These are phyloP conservation scores for Incurvaria masculella DNA, from an alignment of 2,888 invertebrate species.

Conservation along the genomic window DNA sequence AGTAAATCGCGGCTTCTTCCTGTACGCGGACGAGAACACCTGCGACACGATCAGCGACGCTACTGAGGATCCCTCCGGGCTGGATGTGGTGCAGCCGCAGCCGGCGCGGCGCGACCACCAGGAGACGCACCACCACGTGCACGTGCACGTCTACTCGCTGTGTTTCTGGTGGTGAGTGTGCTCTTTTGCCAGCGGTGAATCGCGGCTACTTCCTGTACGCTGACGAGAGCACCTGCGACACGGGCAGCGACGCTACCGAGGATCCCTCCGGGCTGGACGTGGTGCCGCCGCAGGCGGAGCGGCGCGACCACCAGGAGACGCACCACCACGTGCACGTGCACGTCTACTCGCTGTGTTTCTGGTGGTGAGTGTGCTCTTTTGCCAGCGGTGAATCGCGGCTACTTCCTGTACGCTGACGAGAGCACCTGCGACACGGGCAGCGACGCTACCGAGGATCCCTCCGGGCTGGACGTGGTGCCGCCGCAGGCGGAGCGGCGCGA, in stretches of 20 bases:
- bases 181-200: constrained; percentile 56
- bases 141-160: constrained; percentile 68
- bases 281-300: constrained; percentile 24
- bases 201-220: constrained; percentile 74
- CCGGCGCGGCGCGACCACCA: constrained; percentile 43
- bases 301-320: constrained; percentile 47
- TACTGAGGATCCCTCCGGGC: constrained; percentile 25
- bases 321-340: constrained; percentile 63
- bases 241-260: constrained; percentile 36
- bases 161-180: constrained; percentile 71
- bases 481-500: constrained; percentile 30
- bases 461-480: constrained; percentile 22
- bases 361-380: constrained; percentile 58
- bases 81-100: constrained; percentile 24
- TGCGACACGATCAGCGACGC: constrained; percentile 44
- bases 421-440: constrained; percentile 48
- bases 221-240: constrained; percentile 49
- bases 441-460: constrained; percentile 30
- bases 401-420: constrained; percentile 66
- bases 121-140: constrained; percentile 56
- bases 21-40: constrained; percentile 61
- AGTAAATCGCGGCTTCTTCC: constrained; percentile 74
- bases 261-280: constrained; percentile 23
- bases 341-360: constrained; percentile 73
- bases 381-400: constrained; percentile 64